Evolutionary conservation across 2,797 vertebrate genomes (phyloP).

Genomic region (Brotula barbata): DNA sequence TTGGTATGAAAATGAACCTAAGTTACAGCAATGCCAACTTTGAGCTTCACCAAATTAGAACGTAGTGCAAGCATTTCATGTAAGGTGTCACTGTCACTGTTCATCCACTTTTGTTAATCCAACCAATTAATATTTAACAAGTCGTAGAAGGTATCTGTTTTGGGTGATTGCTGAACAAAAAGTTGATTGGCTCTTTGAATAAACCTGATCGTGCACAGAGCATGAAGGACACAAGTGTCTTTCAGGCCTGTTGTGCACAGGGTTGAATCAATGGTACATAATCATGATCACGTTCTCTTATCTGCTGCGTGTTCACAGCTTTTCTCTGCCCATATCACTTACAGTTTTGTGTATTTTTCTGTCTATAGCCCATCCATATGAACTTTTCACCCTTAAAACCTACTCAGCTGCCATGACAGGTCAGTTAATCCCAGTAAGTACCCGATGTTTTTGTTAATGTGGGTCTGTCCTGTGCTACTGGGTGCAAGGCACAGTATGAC

Average conservation of each 20-base stretch:
- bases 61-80: too few relatives aligned
- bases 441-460: conserved; percentile 79
- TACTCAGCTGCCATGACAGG: conserved; percentile 94
- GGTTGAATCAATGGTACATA: not conserved
- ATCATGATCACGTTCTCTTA: not conserved
- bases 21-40: too few relatives aligned
- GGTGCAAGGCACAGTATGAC: conserved; percentile 24
- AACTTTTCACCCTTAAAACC: conserved; percentile 81
- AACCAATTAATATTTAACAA: too few relatives aligned
- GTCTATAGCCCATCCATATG: conserved; percentile 93
- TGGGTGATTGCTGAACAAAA: too few relatives aligned
- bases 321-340: conserved; percentile 70
- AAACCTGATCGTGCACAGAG: too few relatives aligned
- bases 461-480: conserved; percentile 49
- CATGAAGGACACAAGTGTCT: too few relatives aligned
- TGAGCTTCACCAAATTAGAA: too few relatives aligned
- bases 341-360: conserved; percentile 89
- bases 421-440: conserved; percentile 97
- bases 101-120: too few relatives aligned
- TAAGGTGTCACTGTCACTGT: too few relatives aligned
- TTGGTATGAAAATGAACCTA: too few relatives aligned
- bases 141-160: too few relatives aligned
- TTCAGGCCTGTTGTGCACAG: not conserved
- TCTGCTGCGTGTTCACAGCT: conserved; percentile 5
- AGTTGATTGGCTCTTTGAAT: too few relatives aligned